phyloP scores from a whole-genome alignment of 1,140 invertebrate genomes.

The Dendrolimus punctatus region DNA sequence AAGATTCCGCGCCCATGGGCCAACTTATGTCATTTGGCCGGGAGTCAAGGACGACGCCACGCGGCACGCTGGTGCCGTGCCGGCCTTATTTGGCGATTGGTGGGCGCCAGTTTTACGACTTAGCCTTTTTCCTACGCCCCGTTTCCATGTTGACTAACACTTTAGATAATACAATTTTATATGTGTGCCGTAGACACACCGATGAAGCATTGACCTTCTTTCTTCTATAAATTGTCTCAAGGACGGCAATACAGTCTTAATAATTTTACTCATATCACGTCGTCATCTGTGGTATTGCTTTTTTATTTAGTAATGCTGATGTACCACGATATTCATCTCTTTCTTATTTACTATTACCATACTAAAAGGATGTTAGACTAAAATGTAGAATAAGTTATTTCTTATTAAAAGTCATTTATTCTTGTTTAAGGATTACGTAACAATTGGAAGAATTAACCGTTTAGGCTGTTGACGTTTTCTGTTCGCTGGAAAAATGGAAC shows the following conservation, averaged over 20 bases:
- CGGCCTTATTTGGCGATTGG: conserved; percentile 68
- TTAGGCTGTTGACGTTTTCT: conserved; percentile 32
- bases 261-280: conserved; percentile 10
- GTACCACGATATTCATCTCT: conserved; percentile 2
- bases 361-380: neutral
- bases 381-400: too few species aligned
- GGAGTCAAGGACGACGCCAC: conserved; percentile 62
- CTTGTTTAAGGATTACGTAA: conserved; percentile 19
- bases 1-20: conserved; percentile 65
- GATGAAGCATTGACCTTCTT: conserved; percentile 28
- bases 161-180: conserved; percentile 46
- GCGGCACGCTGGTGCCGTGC: conserved; percentile 55
- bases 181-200: conserved; percentile 27
- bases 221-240: conserved; percentile 24
- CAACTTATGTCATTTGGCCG: conserved; percentile 69
- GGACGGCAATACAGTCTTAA: conserved; percentile 16
- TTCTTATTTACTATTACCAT: neutral
- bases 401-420: conserved; percentile 6
- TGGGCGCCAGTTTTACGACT: conserved; percentile 69
- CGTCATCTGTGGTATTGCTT: conserved; percentile 11
- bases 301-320: conserved; percentile 10
- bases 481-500: conserved; percentile 61
- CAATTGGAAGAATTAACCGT: conserved; percentile 37
- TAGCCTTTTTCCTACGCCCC: conserved; percentile 60
- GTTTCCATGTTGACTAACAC: conserved; percentile 48